A percentile compares a stretch with the other conserved stretches of the same genome.
These are phyloP conservation scores for Laothoe populi DNA, from an alignment of 2,888 invertebrate genomes.

Conservation along the genomic window DNA sequence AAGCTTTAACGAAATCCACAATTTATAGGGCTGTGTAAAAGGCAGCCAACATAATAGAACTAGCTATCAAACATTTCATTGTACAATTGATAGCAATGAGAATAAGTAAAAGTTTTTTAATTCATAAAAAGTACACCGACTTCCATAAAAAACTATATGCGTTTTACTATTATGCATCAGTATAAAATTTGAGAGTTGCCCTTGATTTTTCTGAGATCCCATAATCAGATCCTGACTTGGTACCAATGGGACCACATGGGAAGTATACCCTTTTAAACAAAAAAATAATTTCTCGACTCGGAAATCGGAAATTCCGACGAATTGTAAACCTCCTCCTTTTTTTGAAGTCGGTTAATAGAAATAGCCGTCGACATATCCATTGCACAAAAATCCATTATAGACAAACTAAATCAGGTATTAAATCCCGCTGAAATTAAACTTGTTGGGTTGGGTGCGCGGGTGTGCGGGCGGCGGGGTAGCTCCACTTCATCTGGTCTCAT, in stretches of 20 bases:
- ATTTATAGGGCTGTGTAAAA: neutral
- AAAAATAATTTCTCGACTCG: too few species aligned
- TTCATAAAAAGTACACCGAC: neutral
- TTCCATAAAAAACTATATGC: too few species aligned
- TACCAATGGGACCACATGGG: too few species aligned
- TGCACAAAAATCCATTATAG: conserved; percentile 7
- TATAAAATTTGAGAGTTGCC: too few species aligned
- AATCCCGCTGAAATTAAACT: conserved; percentile 21
- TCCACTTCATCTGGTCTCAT: neutral
- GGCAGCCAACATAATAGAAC: neutral
- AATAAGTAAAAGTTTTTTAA: neutral
- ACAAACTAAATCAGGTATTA: neutral
- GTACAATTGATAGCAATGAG: neutral
- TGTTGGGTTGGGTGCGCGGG: neutral
- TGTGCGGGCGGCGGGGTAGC: neutral
- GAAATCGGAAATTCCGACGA: too few species aligned
- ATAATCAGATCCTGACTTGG: too few species aligned
- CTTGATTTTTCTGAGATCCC: too few species aligned
- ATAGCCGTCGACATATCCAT: too few species aligned
- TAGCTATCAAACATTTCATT: neutral
- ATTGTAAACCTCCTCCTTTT: too few species aligned
- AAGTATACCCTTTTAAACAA: too few species aligned
- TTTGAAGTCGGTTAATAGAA: too few species aligned
- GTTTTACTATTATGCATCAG: too few species aligned
- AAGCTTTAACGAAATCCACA: neutral